phyloP scores from a whole-genome alignment of 2,797 vertebrate species.

The Sylvia borin region DNA sequence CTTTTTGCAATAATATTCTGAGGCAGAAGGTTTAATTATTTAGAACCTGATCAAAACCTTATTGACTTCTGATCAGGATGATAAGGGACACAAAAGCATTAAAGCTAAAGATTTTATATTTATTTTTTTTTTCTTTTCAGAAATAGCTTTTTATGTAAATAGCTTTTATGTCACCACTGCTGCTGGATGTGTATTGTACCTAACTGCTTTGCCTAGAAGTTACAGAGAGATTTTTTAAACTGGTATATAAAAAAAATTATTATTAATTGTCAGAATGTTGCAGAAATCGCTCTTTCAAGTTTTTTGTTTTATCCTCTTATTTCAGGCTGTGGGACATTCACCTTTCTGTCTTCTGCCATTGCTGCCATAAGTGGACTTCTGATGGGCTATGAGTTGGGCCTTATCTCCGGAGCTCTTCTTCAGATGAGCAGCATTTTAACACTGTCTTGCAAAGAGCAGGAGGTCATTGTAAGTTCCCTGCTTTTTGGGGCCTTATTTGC shows the following conservation, averaged over 20 bases:
- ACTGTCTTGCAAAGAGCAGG: conserved; percentile 90
- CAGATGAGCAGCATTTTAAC: conserved; percentile 85
- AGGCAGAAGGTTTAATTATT: neutral
- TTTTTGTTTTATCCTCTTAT: conserved; percentile 23
- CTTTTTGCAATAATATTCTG: neutral
- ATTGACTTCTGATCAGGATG: neutral
- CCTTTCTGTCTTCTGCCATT: conserved; percentile 82
- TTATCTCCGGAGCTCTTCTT: conserved; percentile 92
- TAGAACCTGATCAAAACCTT: neutral
- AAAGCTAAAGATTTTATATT: neutral
- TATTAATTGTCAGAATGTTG: neutral
- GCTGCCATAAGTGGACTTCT: conserved; percentile 94
- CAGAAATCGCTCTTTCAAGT: neutral
- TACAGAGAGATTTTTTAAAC: neutral
- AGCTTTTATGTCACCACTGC: neutral
- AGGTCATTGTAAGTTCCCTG: conserved; percentile 89
- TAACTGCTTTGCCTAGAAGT: neutral
- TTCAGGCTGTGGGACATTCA: conserved; percentile 85
- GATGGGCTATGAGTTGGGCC: conserved; percentile 92
- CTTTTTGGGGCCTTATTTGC: conserved; percentile 89
- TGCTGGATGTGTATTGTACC: neutral
- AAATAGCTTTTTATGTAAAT: neutral
- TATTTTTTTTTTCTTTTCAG: neutral
- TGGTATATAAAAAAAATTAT: neutral
- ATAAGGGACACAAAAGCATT: neutral